Base-by-base conservation (phyloP, 2,113 vertebrate genomes). In the Piaya cayana region DNA sequence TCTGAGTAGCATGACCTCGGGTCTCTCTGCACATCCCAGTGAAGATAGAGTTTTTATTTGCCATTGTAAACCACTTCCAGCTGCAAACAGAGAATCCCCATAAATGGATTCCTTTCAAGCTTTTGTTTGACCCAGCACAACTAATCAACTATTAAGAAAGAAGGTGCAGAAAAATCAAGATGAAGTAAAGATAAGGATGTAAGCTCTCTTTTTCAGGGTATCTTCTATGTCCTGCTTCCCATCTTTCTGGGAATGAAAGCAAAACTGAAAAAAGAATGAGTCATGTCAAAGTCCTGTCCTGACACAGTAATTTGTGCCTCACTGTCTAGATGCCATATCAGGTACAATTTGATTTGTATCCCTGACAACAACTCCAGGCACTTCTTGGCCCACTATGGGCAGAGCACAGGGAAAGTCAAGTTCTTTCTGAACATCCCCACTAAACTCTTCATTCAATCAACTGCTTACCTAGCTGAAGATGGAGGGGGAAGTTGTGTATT, bases 91-190 rank as follows among this genome's bases (percentile, higher is more conserved):
- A 87, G 47, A 34, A 77, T 60, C 14, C 27, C 69, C 74, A 82
- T 80, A 94, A 91, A 94, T 68, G 86, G 87, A 72, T 79, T 85
- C 85, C 71, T 87, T 91, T 88, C 80, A 86, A 86, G 82, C 45
- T 62, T 69, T 42, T 86, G 67, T 47, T 85, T 89, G 58, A 87
- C 70, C 90, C 39, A 94, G 87, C 39, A 79, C 43, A 91, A 65
- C 23, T 62, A 87, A 89, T 56, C 67, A 93, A 49, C 82, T 65
- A 69, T 39, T 64, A 90, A 27, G 82, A 96, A 94, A 93, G 62
- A 85, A 95, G 78, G 70, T 85, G 75, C 75, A 93, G 58, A 79
- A 94, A 92, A 93, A 85, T 69, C 78, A 85, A 92, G 82, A 90
- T 79, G 69, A 82, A 88, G 39, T 70, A 85, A 82, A 95, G 92